Conservation (phyloP, 2,113 vertebrate species). For the Dascyllus trimaculatus region DNA sequence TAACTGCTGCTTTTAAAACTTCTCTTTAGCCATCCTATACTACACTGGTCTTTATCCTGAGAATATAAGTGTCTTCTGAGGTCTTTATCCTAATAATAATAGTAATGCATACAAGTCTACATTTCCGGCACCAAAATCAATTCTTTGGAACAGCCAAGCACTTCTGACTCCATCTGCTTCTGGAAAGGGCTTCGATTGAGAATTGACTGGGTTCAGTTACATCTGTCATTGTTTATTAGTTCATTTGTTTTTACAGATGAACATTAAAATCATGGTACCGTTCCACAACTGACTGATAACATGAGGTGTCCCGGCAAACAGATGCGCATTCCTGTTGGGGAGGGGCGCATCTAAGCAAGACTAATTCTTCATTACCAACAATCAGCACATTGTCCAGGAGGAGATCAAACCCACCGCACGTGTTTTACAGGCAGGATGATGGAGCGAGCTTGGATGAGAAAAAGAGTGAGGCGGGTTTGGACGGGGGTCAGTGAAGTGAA, state of each 20-base stretch:
- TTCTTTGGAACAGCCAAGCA: neutral
- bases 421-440: slow-evolving; percentile 54
- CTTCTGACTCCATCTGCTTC: too few relatives aligned
- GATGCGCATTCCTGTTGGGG: slow-evolving; percentile 32
- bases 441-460: slow-evolving; percentile 7
- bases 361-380: slow-evolving; percentile 64
- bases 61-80: neutral
- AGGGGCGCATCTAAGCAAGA: slow-evolving; percentile 40
- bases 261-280: slow-evolving; percentile 27
- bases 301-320: slow-evolving; percentile 37
- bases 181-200: slow-evolving; percentile 28
- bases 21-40: neutral
- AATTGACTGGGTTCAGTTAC: slow-evolving; percentile 34
- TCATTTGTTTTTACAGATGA: slow-evolving; percentile 42
- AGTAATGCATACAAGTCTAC: slow-evolving; percentile 9
- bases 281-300: slow-evolving; percentile 26
- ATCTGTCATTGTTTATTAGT: slow-evolving; percentile 48
- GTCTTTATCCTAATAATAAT: neutral
- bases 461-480: slow-evolving; percentile 33
- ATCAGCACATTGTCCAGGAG: slow-evolving; percentile 51
- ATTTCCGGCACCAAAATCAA: slow-evolving; percentile 15
- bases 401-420: slow-evolving; percentile 45
- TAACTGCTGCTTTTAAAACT: neutral
- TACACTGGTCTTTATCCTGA: neutral
- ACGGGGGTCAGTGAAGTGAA: slow-evolving; percentile 56